Conservation (phyloP, 2,888 invertebrate genomes). For the Nymphalis urticae region DNA sequence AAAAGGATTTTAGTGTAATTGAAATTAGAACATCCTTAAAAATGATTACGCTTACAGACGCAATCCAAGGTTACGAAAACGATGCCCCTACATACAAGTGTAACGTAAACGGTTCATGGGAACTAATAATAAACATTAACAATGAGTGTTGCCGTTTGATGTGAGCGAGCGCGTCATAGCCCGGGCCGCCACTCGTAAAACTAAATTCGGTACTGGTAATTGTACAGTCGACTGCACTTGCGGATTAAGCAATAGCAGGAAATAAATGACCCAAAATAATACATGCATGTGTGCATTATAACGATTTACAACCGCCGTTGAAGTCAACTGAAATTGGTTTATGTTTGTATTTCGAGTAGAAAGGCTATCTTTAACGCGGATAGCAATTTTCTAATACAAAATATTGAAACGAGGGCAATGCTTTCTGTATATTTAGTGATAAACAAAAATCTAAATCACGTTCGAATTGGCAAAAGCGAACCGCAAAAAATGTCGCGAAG, state of each 20-base stretch:
- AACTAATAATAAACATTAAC: conserved; percentile 78
- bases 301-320: conserved; percentile 20
- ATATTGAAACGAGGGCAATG: conserved; percentile 12
- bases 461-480: conserved; percentile 25
- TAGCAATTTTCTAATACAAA: conserved; percentile 14
- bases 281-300: conserved; percentile 29
- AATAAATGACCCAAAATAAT: conserved; percentile 41
- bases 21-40: conserved; percentile 33
- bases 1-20: conserved; percentile 17
- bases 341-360: background rate
- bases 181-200: conserved; percentile 70
- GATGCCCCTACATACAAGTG: conserved; percentile 57
- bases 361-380: conserved; percentile 10
- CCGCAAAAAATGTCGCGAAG: conserved; percentile 28
- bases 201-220: conserved; percentile 68
- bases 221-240: conserved; percentile 53
- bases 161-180: conserved; percentile 68
- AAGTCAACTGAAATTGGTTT: background rate
- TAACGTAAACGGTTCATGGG: conserved; percentile 63
- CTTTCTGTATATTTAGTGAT: conserved; percentile 11
- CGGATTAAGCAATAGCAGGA: conserved; percentile 49
- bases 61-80: conserved; percentile 65
- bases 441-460: conserved; percentile 20
- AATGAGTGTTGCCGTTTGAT: conserved; percentile 70
- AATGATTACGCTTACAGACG: conserved; percentile 47